phyloP scores from a whole-genome alignment of 1,140 invertebrate genomes.

The Anagrus nilaparvatae region DNA sequence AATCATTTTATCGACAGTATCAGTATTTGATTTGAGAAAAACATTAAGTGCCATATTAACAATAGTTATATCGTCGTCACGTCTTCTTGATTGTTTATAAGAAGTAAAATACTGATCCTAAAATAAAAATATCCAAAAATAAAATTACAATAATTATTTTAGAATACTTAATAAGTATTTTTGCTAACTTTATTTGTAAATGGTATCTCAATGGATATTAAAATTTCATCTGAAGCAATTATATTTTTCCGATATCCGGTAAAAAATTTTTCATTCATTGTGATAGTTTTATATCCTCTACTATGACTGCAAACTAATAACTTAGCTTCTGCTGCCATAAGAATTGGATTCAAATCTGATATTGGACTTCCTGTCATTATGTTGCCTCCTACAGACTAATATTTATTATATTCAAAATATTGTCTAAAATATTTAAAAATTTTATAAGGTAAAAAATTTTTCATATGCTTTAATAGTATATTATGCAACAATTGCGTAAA shows the following conservation, averaged over 20 bases:
- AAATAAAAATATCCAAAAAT: conserved; percentile 23
- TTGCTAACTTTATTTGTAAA: conserved; percentile 40
- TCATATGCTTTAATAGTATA: neutral
- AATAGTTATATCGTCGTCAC: conserved; percentile 92
- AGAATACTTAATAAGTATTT: conserved; percentile 10
- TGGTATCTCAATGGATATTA: conserved; percentile 64
- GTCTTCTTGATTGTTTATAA: conserved; percentile 82
- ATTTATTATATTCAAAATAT: conserved; percentile 8
- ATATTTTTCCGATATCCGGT: conserved; percentile 75
- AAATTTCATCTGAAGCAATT: conserved; percentile 65
- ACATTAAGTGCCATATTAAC: conserved; percentile 77
- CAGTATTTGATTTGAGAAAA: conserved; percentile 43
- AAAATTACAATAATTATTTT: neutral
- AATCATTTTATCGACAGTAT: conserved; percentile 50
- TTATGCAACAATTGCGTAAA: neutral
- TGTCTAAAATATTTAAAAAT: conserved; percentile 5
- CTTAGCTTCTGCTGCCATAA: conserved; percentile 60
- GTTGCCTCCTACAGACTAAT: conserved; percentile 75
- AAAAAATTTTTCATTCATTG: conserved; percentile 80
- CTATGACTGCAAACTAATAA: conserved; percentile 38
- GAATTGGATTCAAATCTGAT: conserved; percentile 87
- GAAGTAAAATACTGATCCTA: conserved; percentile 70
- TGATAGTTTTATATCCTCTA: conserved; percentile 49
- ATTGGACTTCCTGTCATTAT: conserved; percentile 93
- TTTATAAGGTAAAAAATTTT: conserved; percentile 1